Evolutionary conservation across 2,888 invertebrate genomes (phyloP).

Genomic region (Agrotis ipsilon): DNA sequence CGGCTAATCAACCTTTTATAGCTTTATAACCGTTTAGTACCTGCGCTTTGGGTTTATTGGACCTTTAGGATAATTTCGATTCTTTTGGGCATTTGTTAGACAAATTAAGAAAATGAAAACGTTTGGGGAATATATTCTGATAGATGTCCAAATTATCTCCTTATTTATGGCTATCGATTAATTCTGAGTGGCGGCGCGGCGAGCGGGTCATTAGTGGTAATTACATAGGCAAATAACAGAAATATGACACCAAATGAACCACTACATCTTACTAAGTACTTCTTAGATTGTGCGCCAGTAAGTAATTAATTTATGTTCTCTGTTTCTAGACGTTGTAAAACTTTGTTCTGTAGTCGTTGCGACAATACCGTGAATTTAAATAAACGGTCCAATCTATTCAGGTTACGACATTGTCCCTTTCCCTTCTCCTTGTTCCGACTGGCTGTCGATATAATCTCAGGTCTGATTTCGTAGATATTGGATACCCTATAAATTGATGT

Average conservation of each 20-base stretch:
- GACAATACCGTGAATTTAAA: constrained; percentile 65
- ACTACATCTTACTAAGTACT: constrained; percentile 59
- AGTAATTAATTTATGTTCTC: constrained; percentile 61
- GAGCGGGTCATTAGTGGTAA: constrained; percentile 65
- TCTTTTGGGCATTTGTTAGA: constrained; percentile 49
- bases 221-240: constrained; percentile 68
- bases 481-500: constrained; percentile 61
- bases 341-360: constrained; percentile 64
- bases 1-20: constrained; percentile 61
- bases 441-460: constrained; percentile 56
- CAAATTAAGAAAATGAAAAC: constrained; percentile 63
- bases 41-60: constrained; percentile 61
- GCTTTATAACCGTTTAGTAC: constrained; percentile 61
- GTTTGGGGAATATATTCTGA: constrained; percentile 61
- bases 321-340: constrained; percentile 63
- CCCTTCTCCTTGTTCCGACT: constrained; percentile 67
- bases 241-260: constrained; percentile 67
- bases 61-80: constrained; percentile 45
- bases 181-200: constrained; percentile 58
- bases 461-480: constrained; percentile 61
- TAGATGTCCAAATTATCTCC: constrained; percentile 68
- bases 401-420: constrained; percentile 73
- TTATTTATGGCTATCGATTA: constrained; percentile 75
- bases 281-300: constrained; percentile 58
- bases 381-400: constrained; percentile 69